Evolutionary conservation across 2,797 vertebrate species (phyloP).

Genomic region (Spheniscus humboldti): DNA sequence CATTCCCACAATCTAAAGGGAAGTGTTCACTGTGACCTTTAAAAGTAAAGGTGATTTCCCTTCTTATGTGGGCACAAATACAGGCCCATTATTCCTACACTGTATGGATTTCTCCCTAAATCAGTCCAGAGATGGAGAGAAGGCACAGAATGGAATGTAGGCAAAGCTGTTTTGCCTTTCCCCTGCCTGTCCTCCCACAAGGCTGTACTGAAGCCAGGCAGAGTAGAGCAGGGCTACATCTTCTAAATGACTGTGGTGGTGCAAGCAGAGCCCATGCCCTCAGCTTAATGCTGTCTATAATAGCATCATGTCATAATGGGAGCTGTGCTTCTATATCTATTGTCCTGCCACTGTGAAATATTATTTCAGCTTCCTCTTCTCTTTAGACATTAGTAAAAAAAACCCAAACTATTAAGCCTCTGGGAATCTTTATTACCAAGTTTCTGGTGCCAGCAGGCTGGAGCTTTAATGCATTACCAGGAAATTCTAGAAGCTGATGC

Average conservation of each 20-base stretch:
- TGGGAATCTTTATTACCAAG: neutral
- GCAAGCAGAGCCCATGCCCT: neutral
- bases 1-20: neutral
- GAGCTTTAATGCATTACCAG: neutral
- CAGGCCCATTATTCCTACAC: neutral
- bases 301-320: neutral
- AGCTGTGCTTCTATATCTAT: neutral
- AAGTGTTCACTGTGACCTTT: neutral
- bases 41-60: neutral
- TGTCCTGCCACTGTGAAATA: neutral
- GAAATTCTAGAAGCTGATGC: neutral
- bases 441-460: neutral
- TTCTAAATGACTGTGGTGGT: rapidly evolving
- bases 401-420: neutral
- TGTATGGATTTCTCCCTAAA: neutral
- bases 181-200: neutral
- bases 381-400: neutral
- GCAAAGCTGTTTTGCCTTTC: neutral
- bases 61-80: neutral
- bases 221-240: neutral
- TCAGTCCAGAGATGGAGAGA: neutral
- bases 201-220: neutral
- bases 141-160: neutral
- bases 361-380: neutral
- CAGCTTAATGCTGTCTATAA: neutral